phyloP scores from a whole-genome alignment of 2,113 vertebrate species.

The Anhinga rufa region DNA sequence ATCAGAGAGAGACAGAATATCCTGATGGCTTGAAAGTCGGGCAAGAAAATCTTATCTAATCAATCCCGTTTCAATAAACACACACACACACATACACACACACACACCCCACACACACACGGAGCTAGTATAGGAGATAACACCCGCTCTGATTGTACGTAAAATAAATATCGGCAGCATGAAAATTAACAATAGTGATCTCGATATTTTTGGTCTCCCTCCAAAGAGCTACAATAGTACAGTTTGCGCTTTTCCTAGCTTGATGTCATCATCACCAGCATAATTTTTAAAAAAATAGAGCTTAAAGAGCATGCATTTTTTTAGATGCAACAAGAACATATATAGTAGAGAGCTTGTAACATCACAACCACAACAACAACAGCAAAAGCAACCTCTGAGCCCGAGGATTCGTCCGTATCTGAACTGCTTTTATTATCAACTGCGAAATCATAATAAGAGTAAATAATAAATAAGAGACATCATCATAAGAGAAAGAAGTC shows the following conservation, averaged over 20 bases:
- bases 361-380: conserved; percentile 59
- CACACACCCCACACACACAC: not conserved
- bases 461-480: conserved; percentile 45
- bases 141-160: not conserved
- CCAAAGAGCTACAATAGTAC: not conserved
- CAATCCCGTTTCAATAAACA: not conserved
- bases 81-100: not conserved
- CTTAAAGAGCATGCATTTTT: conserved; percentile 45
- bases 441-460: not conserved
- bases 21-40: conserved; percentile 5
- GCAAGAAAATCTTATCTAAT: conserved; percentile 11
- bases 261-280: not conserved
- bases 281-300: not conserved
- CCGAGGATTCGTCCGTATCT: conserved; percentile 38
- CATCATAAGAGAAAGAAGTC: not conserved
- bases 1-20: conserved; percentile 43
- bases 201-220: not conserved
- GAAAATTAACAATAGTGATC: not conserved
- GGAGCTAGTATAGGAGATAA: not conserved
- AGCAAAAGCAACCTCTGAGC: conserved; percentile 43
- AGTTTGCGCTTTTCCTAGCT: not conserved
- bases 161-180: conserved; percentile 13
- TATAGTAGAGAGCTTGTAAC: conserved; percentile 40
- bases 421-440: conserved; percentile 52
- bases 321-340: conserved; percentile 41